These are phyloP conservation scores for Eupithecia subumbrata DNA, from an alignment of 2,888 invertebrate genomes.

Conservation along the genomic window DNA sequence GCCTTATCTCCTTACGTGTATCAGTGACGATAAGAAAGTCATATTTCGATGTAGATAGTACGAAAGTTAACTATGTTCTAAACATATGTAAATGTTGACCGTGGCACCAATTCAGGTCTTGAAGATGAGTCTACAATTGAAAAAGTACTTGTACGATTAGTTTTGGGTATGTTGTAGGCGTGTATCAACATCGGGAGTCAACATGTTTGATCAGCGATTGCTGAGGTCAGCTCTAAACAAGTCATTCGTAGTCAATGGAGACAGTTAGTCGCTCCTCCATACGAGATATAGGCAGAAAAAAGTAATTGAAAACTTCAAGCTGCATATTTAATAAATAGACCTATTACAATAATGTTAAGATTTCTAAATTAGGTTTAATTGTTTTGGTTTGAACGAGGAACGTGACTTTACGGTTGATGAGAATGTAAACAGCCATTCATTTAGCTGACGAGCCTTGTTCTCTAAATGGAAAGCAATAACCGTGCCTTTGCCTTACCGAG, in stretches of 20 bases:
- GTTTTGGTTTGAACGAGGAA: constrained; percentile 26
- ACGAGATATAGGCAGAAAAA: not conserved
- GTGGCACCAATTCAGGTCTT: constrained; percentile 24
- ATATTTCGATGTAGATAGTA: constrained; percentile 53
- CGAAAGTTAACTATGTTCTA: constrained; percentile 44
- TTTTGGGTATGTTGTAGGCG: constrained; percentile 58
- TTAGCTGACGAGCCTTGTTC: constrained; percentile 31
- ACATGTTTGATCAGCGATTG: constrained; percentile 56
- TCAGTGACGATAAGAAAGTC: constrained; percentile 60
- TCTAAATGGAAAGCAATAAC: constrained; percentile 29
- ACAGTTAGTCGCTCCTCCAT: constrained; percentile 38
- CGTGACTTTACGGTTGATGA: constrained; percentile 31
- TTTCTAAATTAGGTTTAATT: constrained; percentile 24
- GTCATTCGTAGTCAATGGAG: constrained; percentile 47
- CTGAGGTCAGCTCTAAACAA: constrained; percentile 58
- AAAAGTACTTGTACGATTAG: constrained; percentile 47
- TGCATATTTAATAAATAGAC: constrained; percentile 20
- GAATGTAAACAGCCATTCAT: constrained; percentile 31
- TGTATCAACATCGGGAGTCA: constrained; percentile 61
- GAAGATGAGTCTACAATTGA: constrained; percentile 35
- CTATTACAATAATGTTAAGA: constrained; percentile 8
- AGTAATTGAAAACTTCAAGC: not conserved
- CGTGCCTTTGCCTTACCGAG: constrained; percentile 4
- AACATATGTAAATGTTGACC: constrained; percentile 33
- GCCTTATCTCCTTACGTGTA: constrained; percentile 63